Conservation (phyloP, 1,140 invertebrate species). For the Mesaphorura yosii region DNA sequence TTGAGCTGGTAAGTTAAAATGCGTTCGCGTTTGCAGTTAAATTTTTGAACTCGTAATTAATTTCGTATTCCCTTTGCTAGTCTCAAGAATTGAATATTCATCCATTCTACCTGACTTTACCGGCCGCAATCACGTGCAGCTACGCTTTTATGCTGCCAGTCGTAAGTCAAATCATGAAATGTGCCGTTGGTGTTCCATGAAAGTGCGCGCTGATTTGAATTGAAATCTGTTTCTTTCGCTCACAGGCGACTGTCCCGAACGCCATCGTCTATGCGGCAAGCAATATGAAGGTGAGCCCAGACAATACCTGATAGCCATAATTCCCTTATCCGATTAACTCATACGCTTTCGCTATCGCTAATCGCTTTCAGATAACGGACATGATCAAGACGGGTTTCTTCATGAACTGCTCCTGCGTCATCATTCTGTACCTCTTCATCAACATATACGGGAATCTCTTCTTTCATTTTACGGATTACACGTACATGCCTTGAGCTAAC, state of each 20-base stretch:
- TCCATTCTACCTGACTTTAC: slow-evolving; percentile 77
- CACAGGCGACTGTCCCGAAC: slow-evolving; percentile 66
- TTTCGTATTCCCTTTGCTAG: slow-evolving; percentile 36
- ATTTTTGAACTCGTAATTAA: background rate
- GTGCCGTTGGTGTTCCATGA: background rate
- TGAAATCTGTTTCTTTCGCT: background rate
- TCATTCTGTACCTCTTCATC: slow-evolving; percentile 19
- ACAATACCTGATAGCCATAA: no score
- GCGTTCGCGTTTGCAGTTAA: no score
- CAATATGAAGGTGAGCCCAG: slow-evolving; percentile 24
- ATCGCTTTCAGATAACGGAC: background rate
- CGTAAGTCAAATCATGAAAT: background rate
- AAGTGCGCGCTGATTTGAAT: background rate
- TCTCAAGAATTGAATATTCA: slow-evolving; percentile 54
- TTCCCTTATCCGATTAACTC: background rate
- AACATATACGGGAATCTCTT: slow-evolving; percentile 24
- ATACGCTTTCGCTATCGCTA: background rate
- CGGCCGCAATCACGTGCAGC: slow-evolving; percentile 64
- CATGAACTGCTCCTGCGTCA: slow-evolving; percentile 26
- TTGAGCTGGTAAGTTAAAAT: slow-evolving; percentile 51
- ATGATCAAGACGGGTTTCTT: slow-evolving; percentile 28
- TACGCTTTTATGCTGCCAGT: slow-evolving; percentile 67
- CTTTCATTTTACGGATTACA: slow-evolving; percentile 25
- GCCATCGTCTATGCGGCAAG: slow-evolving; percentile 48
- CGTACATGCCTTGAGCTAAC: slow-evolving; percentile 19